Evolutionary conservation across 2,888 invertebrate species (phyloP).

Genomic region (Osmoderma eremita): DNA sequence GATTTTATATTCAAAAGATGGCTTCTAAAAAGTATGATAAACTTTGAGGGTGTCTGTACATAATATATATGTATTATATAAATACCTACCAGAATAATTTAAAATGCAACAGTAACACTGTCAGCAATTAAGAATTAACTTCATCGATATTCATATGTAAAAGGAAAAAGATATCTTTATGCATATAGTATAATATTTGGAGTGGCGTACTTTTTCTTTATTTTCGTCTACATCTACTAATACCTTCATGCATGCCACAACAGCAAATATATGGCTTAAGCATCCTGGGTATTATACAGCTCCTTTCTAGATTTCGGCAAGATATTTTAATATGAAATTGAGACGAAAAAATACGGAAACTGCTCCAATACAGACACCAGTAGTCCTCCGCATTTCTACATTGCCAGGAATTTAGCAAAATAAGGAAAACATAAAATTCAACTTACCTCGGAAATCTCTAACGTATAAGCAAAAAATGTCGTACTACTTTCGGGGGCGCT

Average conservation of each 20-base stretch:
- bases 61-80: too few relatives aligned
- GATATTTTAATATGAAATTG: slow-evolving; percentile 25
- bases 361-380: slow-evolving; percentile 15
- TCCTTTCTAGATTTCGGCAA: slow-evolving; percentile 24
- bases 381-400: slow-evolving; percentile 24
- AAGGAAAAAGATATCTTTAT: too few relatives aligned
- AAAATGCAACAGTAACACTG: too few relatives aligned
- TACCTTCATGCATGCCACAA: slow-evolving; percentile 17
- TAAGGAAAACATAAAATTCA: slow-evolving; percentile 36
- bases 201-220: background rate
- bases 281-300: slow-evolving; percentile 22
- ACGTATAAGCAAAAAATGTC: slow-evolving; percentile 47
- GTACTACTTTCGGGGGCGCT: slow-evolving; percentile 44
- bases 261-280: background rate
- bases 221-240: slow-evolving; percentile 17
- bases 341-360: slow-evolving; percentile 31
- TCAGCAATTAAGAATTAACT: too few relatives aligned
- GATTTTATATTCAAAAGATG: too few relatives aligned
- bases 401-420: slow-evolving; percentile 35
- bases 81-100: too few relatives aligned
- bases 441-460: slow-evolving; percentile 37
- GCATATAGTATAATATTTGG: background rate
- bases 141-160: too few relatives aligned
- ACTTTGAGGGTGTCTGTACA: too few relatives aligned
- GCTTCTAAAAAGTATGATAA: too few relatives aligned